phyloP scores from a whole-genome alignment of 1,140 invertebrate genomes.

The Drosophila watanabei region DNA sequence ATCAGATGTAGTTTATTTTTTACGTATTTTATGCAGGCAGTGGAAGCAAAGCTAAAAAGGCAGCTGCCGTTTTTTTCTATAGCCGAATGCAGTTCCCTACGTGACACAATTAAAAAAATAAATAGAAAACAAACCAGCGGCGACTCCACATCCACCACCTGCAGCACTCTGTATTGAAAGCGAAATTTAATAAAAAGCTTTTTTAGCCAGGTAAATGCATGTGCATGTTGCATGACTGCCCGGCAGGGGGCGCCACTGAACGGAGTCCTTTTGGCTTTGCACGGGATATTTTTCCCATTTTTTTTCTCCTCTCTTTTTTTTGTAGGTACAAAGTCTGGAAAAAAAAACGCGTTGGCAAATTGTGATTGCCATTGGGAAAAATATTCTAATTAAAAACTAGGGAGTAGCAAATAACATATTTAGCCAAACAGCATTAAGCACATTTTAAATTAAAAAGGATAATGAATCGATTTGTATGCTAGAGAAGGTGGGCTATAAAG shows the following conservation, averaged over 20 bases:
- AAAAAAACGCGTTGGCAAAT: conserved; percentile 1
- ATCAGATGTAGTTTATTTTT: conserved; percentile 42
- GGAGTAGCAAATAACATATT: not conserved
- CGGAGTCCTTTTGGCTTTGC: conserved; percentile 28
- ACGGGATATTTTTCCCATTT: conserved; percentile 25
- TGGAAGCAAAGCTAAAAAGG: conserved; percentile 64
- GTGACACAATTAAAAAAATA: conserved; percentile 83
- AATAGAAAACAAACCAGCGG: conserved; percentile 61
- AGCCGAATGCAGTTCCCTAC: conserved; percentile 68
- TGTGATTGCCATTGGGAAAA: conserved; percentile 11
- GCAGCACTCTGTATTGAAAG: conserved; percentile 68
- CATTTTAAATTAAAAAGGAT: not conserved
- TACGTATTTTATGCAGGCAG: conserved; percentile 8
- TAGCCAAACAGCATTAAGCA: not conserved
- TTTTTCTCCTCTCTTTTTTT: conserved; percentile 1
- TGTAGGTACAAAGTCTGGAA: not conserved
- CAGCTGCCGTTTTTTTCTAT: conserved; percentile 65
- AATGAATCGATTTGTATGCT: conserved; percentile 3
- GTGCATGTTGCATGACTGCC: conserved; percentile 52
- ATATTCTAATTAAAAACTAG: conserved; percentile 21
- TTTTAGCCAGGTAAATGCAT: conserved; percentile 46
- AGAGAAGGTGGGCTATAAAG: no score
- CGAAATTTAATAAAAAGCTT: conserved; percentile 74
- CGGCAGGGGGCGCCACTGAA: conserved; percentile 49
- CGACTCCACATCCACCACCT: conserved; percentile 8